These are phyloP conservation scores for Phthorimaea operculella DNA, from an alignment of 1,140 invertebrate species.

Conservation along the genomic window DNA sequence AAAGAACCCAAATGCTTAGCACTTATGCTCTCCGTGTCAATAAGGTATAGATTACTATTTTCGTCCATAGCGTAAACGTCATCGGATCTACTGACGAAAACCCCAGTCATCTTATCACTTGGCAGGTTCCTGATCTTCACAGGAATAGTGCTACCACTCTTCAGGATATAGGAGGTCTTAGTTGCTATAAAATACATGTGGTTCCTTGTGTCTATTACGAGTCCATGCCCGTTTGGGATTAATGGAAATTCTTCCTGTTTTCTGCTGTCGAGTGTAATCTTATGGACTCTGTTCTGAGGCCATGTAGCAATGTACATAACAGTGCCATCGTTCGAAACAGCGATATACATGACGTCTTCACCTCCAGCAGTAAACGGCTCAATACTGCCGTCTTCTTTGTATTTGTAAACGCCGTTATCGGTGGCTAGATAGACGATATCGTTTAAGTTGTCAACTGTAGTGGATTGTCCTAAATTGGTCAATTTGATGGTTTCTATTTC, in stretches of 20 bases:
- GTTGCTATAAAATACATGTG: constrained; percentile 55
- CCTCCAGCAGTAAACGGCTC: constrained; percentile 44
- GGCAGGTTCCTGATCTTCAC: constrained; percentile 53
- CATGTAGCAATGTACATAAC: constrained; percentile 56
- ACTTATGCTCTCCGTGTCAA: constrained; percentile 38
- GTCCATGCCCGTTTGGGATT: constrained; percentile 53
- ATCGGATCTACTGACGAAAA: constrained; percentile 49
- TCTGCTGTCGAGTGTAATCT: constrained; percentile 45
- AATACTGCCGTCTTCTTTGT: constrained; percentile 43
- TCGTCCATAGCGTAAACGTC: constrained; percentile 56
- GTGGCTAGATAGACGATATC: constrained; percentile 57
- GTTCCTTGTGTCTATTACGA: constrained; percentile 46
- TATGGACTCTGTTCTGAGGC: constrained; percentile 55
- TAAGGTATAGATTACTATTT: constrained; percentile 43
- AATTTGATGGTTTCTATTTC: constrained; percentile 48
- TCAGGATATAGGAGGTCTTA: constrained; percentile 49
- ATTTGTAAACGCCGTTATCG: constrained; percentile 60
- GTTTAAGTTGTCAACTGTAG: constrained; percentile 55
- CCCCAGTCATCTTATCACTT: constrained; percentile 45
- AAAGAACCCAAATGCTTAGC: constrained; percentile 45
- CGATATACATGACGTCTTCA: constrained; percentile 57
- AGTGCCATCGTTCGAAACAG: constrained; percentile 36
- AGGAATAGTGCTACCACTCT: constrained; percentile 34
- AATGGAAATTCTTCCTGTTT: constrained; percentile 38
- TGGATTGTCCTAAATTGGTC: constrained; percentile 46